Evolutionary conservation across 2,888 invertebrate species (phyloP).

Genomic region (Mesorhabditis spiculigera): DNA sequence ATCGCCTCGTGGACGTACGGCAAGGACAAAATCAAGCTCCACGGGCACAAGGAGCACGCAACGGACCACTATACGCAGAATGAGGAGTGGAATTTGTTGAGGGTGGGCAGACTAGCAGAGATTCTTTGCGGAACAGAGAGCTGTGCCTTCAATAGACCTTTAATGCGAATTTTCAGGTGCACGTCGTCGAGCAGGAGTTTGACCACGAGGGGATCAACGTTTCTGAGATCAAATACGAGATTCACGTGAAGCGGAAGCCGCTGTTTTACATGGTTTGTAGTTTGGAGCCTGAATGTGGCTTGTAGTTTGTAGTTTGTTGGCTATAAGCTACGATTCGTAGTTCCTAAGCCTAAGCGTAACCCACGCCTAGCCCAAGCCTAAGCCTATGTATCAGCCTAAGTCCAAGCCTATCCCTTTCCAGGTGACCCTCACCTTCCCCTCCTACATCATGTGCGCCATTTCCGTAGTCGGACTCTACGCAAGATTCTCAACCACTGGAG

Average conservation of each 20-base stretch:
- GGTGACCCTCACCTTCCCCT: conserved; percentile 53
- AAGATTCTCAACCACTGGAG: conserved; percentile 50
- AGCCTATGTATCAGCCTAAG: too few species aligned
- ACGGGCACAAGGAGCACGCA: conserved; percentile 45
- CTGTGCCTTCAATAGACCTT: neutral
- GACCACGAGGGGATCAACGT: conserved; percentile 52
- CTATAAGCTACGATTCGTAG: too few species aligned
- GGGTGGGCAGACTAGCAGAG: conserved; percentile 19
- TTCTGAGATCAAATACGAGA: conserved; percentile 48
- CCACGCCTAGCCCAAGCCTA: too few species aligned
- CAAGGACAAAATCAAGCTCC: conserved; percentile 49
- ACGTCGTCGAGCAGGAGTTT: conserved; percentile 43
- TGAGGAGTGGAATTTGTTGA: conserved; percentile 51
- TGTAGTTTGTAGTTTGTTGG: too few species aligned
- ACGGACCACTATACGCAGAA: conserved; percentile 49
- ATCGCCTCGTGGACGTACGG: conserved; percentile 56
- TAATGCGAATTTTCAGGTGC: neutral
- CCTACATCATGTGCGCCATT: conserved; percentile 51
- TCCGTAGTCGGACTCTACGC: conserved; percentile 54
- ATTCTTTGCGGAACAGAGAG: neutral
- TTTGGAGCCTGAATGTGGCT: too few species aligned
- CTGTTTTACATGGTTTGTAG: conserved; percentile 47
- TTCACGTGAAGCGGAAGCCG: conserved; percentile 50
- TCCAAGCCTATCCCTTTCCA: too few species aligned
- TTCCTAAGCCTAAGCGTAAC: too few species aligned